Percentiles rank a stretch among this genome's conserved stretches.
Conservation (phyloP, 2,797 vertebrate genomes). For the Chelmon rostratus region DNA sequence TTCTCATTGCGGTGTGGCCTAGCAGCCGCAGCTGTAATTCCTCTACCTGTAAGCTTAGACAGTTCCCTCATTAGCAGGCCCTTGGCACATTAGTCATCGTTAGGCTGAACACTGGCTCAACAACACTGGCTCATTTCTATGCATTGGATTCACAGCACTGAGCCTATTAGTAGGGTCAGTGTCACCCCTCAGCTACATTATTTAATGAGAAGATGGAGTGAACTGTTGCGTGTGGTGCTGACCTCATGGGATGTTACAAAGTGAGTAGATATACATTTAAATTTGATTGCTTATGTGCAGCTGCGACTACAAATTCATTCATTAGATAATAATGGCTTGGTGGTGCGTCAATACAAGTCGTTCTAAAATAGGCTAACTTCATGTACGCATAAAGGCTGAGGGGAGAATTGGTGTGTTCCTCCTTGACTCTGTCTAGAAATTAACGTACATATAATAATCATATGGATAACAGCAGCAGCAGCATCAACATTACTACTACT, state of each 20-base stretch:
- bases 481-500: too few relatives aligned
- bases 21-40: conserved; percentile 16
- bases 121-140: conserved; percentile 58
- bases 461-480: not conserved
- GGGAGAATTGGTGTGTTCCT: not conserved
- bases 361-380: not conserved
- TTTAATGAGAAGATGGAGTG: conserved; percentile 45
- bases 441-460: not conserved
- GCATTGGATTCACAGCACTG: conserved; percentile 57
- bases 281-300: not conserved
- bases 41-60: conserved; percentile 33
- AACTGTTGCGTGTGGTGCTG: conserved; percentile 30
- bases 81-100: conserved; percentile 62
- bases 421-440: not conserved
- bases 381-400: not conserved
- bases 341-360: not conserved
- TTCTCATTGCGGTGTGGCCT: not conserved
- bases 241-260: conserved; percentile 18
- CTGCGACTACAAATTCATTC: conserved; percentile 5
- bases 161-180: conserved; percentile 32
- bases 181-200: conserved; percentile 17
- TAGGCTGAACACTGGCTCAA: conserved; percentile 50
- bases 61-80: conserved; percentile 34
- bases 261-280: not conserved
- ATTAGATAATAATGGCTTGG: not conserved